Conservation (phyloP, 2,888 invertebrate genomes). For the Lycophotia porphyrea region DNA sequence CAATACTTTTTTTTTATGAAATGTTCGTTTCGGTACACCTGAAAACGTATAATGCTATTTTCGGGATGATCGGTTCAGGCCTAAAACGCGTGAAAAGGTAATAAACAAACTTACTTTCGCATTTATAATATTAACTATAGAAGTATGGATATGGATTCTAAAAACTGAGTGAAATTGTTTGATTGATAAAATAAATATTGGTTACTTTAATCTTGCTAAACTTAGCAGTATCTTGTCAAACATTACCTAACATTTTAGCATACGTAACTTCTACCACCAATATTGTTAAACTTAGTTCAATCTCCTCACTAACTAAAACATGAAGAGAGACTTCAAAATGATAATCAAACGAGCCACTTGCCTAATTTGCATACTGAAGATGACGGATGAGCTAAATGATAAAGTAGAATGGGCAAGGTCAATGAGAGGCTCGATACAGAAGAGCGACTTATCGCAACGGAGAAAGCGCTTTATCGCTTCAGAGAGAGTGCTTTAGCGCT, state of each 20-base stretch:
- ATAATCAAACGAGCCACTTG: constrained; percentile 24
- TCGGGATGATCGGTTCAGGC: no score
- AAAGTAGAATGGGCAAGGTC: constrained; percentile 43
- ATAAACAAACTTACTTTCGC: no score
- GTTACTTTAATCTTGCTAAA: neutral
- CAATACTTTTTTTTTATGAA: no score
- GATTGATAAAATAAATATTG: neutral
- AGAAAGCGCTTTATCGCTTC: constrained; percentile 21
- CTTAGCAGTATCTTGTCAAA: neutral
- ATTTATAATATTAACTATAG: no score
- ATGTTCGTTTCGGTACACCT: no score
- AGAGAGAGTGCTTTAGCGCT: constrained; percentile 14
- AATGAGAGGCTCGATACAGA: constrained; percentile 21
- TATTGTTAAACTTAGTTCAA: neutral
- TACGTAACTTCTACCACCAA: neutral
- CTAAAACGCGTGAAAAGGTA: no score
- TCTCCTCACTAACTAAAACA: neutral
- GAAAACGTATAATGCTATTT: no score
- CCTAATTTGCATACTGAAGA: constrained; percentile 57
- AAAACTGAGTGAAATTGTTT: no score
- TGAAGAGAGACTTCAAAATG: constrained; percentile 1
- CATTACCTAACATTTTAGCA: neutral
- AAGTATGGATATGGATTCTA: no score
- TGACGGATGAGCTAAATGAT: constrained; percentile 42
- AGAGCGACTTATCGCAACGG: constrained; percentile 17